These are phyloP conservation scores for Drosophila niveifrons DNA, from an alignment of 2,888 invertebrate genomes.

Conservation along the genomic window DNA sequence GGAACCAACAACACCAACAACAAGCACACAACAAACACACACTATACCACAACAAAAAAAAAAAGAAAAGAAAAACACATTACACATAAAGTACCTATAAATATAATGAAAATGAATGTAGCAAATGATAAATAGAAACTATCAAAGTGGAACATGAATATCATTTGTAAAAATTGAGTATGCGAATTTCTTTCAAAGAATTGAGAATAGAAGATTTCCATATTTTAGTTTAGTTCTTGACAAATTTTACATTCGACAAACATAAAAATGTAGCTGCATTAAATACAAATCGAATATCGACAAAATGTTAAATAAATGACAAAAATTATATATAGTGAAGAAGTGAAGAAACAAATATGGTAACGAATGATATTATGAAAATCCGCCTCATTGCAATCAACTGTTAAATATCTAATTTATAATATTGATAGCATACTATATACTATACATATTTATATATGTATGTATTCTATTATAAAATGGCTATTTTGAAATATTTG, in stretches of 20 bases:
- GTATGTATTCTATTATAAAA: conserved; percentile 47
- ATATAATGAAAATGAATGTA: conserved; percentile 3
- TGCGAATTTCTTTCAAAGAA: conserved; percentile 13
- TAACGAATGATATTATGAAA: conserved; percentile 82
- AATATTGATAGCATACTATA: conserved; percentile 40
- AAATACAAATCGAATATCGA: conserved; percentile 33
- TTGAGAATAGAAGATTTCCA: neutral
- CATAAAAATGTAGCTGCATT: conserved; percentile 54
- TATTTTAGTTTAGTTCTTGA: conserved; percentile 6
- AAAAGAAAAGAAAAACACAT: conserved; percentile 4
- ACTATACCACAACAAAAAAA: conserved; percentile 15
- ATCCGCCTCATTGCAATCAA: conserved; percentile 82
- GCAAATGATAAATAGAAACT: conserved; percentile 2
- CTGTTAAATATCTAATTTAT: conserved; percentile 73
- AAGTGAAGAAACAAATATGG: conserved; percentile 55
- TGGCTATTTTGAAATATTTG: conserved; percentile 51
- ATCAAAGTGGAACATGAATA: conserved; percentile 16
- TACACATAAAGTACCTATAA: conserved; percentile 70
- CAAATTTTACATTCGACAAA: conserved; percentile 16
- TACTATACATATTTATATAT: conserved; percentile 43
- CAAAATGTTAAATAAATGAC: conserved; percentile 15
- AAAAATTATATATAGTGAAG: neutral
- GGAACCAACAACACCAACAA: conserved; percentile 31
- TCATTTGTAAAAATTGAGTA: conserved; percentile 20
- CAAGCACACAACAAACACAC: conserved; percentile 31